These are phyloP conservation scores for Polydrusus pterygomalis DNA, from an alignment of 2,888 invertebrate genomes.

Conservation along the genomic window DNA sequence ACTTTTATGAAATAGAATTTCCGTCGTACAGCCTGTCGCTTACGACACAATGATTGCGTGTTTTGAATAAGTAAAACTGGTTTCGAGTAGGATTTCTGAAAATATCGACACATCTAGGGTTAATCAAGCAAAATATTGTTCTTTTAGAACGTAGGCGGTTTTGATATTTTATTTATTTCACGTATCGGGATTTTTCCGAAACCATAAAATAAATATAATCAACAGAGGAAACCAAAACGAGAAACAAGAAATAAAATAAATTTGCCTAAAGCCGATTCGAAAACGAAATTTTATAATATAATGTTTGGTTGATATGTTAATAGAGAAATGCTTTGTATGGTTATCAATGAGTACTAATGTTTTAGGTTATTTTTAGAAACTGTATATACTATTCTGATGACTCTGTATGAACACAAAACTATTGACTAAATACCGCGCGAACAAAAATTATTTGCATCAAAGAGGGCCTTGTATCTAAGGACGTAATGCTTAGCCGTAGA, in stretches of 20 bases:
- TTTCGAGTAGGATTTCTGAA: constrained; percentile 18
- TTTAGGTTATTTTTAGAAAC: too few species aligned
- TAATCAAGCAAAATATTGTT: constrained; percentile 28
- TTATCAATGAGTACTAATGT: too few species aligned
- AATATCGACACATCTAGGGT: constrained; percentile 15
- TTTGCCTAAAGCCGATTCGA: background rate
- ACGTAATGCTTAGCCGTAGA: too few species aligned
- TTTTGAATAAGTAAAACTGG: constrained; percentile 21
- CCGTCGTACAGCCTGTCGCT: constrained; percentile 2
- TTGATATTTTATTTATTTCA: constrained; percentile 14
- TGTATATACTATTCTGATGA: too few species aligned
- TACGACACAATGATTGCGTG: constrained; percentile 17
- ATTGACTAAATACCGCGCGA: too few species aligned
- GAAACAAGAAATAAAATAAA: background rate
- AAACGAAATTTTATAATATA: too few species aligned
- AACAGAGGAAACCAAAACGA: background rate
- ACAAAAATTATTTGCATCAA: too few species aligned
- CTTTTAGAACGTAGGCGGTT: background rate
- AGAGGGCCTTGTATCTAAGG: too few species aligned
- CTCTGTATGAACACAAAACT: too few species aligned
- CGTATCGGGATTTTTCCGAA: background rate
- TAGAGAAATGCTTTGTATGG: too few species aligned
- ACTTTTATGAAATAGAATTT: background rate
- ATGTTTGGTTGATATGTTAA: too few species aligned
- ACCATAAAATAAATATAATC: constrained; percentile 4